Evolutionary conservation across 30 jellyfish, hydroid and myxozoan genomes (phyloP).

Genomic region (Clytia hemisphaerica): DNA sequence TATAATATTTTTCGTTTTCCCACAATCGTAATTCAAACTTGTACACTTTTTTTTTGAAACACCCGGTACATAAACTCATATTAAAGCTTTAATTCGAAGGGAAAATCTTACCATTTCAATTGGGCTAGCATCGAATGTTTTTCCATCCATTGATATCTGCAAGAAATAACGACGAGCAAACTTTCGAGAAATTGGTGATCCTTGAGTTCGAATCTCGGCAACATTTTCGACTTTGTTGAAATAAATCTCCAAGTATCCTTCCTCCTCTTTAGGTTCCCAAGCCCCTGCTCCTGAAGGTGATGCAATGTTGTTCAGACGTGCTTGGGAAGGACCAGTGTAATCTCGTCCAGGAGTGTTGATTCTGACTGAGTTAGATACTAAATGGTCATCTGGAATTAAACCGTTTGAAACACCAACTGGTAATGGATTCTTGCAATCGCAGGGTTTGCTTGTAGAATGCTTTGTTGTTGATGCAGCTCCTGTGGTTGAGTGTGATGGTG

Average conservation of each 20-base stretch:
- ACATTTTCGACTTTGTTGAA: conserved; percentile 24
- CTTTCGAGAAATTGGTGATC: conserved; percentile 3
- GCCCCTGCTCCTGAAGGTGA: conserved; percentile 38
- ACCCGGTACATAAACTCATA: not conserved
- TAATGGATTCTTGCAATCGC: conserved; percentile 12
- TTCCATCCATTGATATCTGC: not conserved
- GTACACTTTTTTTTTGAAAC: no score
- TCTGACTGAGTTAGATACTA: not conserved
- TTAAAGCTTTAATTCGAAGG: not conserved
- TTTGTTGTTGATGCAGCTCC: not conserved
- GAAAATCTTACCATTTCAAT: no score
- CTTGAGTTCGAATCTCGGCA: conserved; percentile 26
- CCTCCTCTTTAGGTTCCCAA: conserved; percentile 29
- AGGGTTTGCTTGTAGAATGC: not conserved
- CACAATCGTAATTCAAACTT: no score
- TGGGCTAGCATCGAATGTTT: not conserved
- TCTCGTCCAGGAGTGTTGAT: conserved; percentile 6
- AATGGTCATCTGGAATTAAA: not conserved
- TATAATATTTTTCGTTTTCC: no score
- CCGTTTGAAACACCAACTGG: conserved; percentile 43
- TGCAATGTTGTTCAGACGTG: conserved; percentile 30
- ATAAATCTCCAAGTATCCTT: conserved; percentile 21
- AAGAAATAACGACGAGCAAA: not conserved
- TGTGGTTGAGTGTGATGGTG: not conserved
- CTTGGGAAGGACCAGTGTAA: conserved; percentile 30